Evolutionary conservation across 2,113 vertebrate species (phyloP).

Genomic region (Apistogramma diplotaenia): DNA sequence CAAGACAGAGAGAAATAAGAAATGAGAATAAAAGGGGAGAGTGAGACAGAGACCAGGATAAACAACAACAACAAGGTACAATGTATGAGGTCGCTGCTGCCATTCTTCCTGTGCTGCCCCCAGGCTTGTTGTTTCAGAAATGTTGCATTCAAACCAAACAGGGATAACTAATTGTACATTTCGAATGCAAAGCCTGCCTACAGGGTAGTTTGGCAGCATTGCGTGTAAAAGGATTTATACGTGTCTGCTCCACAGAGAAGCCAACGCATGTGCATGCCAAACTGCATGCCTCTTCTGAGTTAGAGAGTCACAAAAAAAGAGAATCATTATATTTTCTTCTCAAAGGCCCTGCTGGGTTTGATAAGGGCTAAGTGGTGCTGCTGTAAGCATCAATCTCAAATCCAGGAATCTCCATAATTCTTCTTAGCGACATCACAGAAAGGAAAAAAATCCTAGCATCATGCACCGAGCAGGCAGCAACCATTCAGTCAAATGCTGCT

Average conservation of each 20-base stretch:
- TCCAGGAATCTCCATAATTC: neutral
- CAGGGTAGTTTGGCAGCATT: slow-evolving; percentile 68
- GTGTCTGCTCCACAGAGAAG: slow-evolving; percentile 60
- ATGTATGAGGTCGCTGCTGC: slow-evolving; percentile 32
- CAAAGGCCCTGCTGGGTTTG: slow-evolving; percentile 24
- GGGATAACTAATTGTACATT: slow-evolving; percentile 78
- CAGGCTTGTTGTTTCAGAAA: slow-evolving; percentile 64
- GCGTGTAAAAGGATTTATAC: slow-evolving; percentile 71
- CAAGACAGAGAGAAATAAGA: neutral
- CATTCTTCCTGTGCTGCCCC: slow-evolving; percentile 32
- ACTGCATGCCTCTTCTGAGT: slow-evolving; percentile 44
- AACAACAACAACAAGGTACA: slow-evolving; percentile 11
- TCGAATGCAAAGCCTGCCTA: slow-evolving; percentile 77
- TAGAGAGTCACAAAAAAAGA: slow-evolving; percentile 17
- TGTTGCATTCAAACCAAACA: slow-evolving; percentile 69
- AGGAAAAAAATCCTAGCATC: neutral
- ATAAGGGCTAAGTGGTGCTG: slow-evolving; percentile 25
- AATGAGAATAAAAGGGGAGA: slow-evolving; percentile 8
- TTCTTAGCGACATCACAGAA: neutral
- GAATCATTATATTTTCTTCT: slow-evolving; percentile 16
- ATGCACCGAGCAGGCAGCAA: neutral
- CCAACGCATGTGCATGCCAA: slow-evolving; percentile 64
- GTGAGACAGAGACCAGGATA: neutral
- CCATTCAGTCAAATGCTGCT: neutral
- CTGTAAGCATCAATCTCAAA: neutral